Conservation (phyloP, 2,113 vertebrate genomes). For the Oncorhynchus clarkii region DNA sequence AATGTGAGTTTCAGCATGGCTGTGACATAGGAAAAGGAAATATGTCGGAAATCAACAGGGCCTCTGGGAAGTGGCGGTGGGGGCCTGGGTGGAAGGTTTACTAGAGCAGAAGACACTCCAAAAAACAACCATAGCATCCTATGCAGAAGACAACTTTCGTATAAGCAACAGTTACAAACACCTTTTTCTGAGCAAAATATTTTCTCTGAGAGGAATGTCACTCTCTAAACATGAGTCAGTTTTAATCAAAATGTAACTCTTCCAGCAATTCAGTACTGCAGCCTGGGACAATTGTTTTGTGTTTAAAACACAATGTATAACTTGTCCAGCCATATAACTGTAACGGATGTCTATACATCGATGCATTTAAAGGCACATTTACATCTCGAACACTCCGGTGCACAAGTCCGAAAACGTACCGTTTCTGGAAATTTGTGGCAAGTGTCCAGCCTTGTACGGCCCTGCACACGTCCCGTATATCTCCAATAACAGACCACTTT, state of each 20-base stretch:
- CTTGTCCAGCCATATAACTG: too few relatives aligned
- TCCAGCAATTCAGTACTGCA: too few relatives aligned
- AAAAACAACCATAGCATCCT: not conserved
- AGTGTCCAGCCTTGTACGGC: too few relatives aligned
- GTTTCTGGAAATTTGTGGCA: too few relatives aligned
- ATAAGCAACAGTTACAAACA: not conserved
- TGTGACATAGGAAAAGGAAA: conserved; percentile 60
- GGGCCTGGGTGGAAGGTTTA: not conserved
- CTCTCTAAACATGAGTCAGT: not conserved
- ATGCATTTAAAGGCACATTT: too few relatives aligned
- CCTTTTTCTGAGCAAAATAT: not conserved
- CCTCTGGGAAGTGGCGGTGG: conserved; percentile 8
- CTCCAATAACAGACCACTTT: too few relatives aligned
- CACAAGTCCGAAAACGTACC: too few relatives aligned
- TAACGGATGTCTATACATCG: too few relatives aligned
- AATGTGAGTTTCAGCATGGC: conserved; percentile 50
- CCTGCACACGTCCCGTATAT: too few relatives aligned
- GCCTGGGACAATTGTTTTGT: too few relatives aligned
- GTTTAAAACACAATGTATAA: too few relatives aligned
- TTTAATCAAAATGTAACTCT: not conserved
- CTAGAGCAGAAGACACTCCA: not conserved
- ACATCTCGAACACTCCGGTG: too few relatives aligned
- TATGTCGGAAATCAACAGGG: conserved; percentile 45
- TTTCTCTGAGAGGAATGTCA: not conserved
- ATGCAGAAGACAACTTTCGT: not conserved